phyloP scores from a whole-genome alignment of 1,140 invertebrate species.

The Drosophila setifemur region DNA sequence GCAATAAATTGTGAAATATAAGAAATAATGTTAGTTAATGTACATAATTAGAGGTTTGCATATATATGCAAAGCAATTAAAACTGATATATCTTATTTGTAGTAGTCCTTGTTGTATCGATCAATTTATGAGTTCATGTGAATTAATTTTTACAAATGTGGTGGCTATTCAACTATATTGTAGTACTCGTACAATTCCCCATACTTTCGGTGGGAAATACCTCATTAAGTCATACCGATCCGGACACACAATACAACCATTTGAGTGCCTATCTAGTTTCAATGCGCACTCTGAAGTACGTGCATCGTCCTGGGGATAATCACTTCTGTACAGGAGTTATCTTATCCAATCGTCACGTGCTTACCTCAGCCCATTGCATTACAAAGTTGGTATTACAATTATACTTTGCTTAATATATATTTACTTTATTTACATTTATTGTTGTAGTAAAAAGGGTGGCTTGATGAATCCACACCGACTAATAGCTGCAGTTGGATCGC shows the following conservation, averaged over 20 bases:
- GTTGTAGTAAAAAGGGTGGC: conserved; percentile 12
- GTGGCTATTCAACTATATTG: background rate
- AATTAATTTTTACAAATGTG: background rate
- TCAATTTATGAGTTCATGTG: too few species aligned
- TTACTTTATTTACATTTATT: background rate
- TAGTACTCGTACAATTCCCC: background rate
- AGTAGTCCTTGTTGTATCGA: too few species aligned
- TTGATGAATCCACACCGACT: background rate
- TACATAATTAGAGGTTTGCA: too few species aligned
- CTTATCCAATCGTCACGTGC: conserved; percentile 1
- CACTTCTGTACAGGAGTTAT: conserved; percentile 35
- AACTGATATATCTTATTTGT: too few species aligned
- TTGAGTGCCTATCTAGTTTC: conserved; percentile 10
- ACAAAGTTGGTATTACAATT: conserved; percentile 11
- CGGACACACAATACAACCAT: background rate
- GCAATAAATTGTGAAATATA: background rate
- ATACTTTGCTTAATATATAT: background rate
- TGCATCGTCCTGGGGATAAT: conserved; percentile 14
- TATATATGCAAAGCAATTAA: too few species aligned
- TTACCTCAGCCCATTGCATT: conserved; percentile 30
- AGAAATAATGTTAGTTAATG: too few species aligned
- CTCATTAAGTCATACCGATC: too few species aligned
- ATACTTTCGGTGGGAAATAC: background rate
- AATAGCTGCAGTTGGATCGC: background rate
- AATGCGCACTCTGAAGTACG: conserved; percentile 1